phyloP scores from a whole-genome alignment of 2,797 vertebrate species.

The Momotus momota region DNA sequence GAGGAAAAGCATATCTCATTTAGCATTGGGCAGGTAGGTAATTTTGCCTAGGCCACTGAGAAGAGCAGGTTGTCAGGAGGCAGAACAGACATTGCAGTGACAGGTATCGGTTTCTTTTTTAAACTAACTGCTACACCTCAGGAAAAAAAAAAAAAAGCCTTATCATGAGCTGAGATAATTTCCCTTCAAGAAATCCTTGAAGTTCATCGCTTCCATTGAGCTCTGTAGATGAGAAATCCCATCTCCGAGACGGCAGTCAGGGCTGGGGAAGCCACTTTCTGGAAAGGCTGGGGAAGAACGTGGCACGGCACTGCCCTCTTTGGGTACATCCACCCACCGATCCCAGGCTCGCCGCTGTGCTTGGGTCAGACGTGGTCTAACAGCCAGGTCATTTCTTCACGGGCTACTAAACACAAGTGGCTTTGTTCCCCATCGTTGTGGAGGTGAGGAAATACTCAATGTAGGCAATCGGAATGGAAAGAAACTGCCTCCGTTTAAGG shows the following conservation, averaged over 20 bases:
- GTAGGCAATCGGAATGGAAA: not conserved
- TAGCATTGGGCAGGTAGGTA: rapidly evolving
- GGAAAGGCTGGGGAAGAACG: not conserved
- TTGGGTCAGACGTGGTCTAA: rapidly evolving
- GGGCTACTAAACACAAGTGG: rapidly evolving
- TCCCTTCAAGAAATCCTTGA: not conserved
- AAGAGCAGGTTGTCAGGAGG: not conserved
- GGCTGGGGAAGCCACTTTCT: not conserved
- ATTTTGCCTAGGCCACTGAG: not conserved
- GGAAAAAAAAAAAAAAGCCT: not conserved
- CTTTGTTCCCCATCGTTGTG: rapidly evolving
- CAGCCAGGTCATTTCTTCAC: rapidly evolving
- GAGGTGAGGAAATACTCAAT: not conserved
- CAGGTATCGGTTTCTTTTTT: not conserved
- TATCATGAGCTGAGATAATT: not conserved
- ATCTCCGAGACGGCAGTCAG: not conserved
- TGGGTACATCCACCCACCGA: not conserved
- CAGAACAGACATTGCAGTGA: not conserved
- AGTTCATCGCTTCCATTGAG: not conserved
- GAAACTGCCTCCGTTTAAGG: not conserved
- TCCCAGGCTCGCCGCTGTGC: not conserved
- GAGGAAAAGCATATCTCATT: not conserved
- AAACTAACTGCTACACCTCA: not conserved
- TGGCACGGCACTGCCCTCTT: slow-evolving; percentile 5
- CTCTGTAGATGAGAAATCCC: not conserved